These are phyloP conservation scores for Magallana gigas DNA, from an alignment of 1,140 invertebrate species.

Conservation along the genomic window DNA sequence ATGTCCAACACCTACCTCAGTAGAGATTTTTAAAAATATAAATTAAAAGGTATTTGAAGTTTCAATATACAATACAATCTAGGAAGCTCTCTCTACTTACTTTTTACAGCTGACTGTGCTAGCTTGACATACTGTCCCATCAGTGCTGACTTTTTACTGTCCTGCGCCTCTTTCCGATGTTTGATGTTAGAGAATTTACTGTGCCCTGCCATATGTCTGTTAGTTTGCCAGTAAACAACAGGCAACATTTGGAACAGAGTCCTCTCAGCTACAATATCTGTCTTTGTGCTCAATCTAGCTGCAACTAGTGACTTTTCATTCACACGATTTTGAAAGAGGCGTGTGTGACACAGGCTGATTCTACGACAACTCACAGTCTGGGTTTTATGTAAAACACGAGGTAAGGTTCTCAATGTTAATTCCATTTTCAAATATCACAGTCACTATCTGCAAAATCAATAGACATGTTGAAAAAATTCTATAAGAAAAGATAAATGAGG, in stretches of 20 bases:
- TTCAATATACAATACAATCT: no score
- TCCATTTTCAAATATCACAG: background rate
- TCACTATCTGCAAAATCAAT: no score
- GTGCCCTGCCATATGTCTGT: no score
- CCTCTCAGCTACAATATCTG: background rate
- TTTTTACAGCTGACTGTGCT: background rate
- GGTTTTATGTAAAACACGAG: background rate
- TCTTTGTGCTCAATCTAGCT: background rate
- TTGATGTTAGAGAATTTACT: constrained; percentile 32
- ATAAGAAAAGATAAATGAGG: background rate
- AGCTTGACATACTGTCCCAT: constrained; percentile 4
- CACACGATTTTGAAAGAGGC: background rate
- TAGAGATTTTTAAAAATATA: no score
- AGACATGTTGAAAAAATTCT: background rate
- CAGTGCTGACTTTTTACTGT: background rate
- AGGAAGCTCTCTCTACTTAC: background rate
- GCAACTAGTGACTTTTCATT: background rate
- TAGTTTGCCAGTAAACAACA: no score
- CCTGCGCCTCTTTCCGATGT: constrained; percentile 31
- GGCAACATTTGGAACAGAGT: no score
- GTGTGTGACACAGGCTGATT: background rate
- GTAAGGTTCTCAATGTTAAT: background rate
- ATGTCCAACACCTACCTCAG: no score
- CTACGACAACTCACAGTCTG: background rate
- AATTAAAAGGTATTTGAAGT: no score